A percentile compares a stretch with the other conserved stretches of the same genome.
These are phyloP conservation scores for Alosa alosa DNA, from an alignment of 2,113 vertebrate genomes.

Conservation along the genomic window DNA sequence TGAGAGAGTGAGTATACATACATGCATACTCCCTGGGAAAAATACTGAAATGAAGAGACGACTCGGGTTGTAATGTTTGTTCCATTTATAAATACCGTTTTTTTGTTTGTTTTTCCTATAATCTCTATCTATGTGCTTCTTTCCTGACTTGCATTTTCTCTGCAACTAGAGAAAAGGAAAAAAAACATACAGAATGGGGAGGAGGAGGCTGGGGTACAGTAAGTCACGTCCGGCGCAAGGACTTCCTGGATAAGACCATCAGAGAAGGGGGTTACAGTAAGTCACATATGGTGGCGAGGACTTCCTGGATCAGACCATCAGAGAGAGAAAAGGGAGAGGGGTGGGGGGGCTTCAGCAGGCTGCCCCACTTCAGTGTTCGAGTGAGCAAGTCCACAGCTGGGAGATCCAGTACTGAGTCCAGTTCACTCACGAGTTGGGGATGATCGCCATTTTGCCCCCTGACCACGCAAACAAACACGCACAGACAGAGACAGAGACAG, in stretches of 20 bases:
- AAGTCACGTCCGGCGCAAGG: background rate
- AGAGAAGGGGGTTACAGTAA: background rate
- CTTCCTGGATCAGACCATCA: background rate
- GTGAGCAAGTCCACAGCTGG: background rate
- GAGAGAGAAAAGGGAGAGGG: background rate
- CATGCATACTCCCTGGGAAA: too few relatives aligned
- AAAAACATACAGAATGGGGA: constrained; percentile 12
- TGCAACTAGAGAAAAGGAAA: constrained; percentile 12
- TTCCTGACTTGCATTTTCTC: constrained; percentile 21
- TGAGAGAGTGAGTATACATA: too few relatives aligned
- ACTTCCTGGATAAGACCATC: background rate
- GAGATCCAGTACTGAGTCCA: background rate
- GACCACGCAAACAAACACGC: constrained; percentile 30
- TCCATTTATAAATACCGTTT: constrained; percentile 57
- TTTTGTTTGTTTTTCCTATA: constrained; percentile 48
- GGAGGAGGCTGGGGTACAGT: background rate
- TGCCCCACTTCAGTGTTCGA: background rate
- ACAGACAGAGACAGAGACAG: constrained; percentile 42
- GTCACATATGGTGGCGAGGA: background rate
- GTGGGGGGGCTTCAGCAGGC: background rate
- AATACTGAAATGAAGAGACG: constrained; percentile 17
- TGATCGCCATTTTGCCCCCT: background rate
- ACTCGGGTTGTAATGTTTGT: constrained; percentile 43
- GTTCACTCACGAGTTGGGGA: background rate
- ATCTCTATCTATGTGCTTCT: constrained; percentile 39